phyloP scores from a whole-genome alignment of 1,140 invertebrate genomes.

The Lepidurus apus region DNA sequence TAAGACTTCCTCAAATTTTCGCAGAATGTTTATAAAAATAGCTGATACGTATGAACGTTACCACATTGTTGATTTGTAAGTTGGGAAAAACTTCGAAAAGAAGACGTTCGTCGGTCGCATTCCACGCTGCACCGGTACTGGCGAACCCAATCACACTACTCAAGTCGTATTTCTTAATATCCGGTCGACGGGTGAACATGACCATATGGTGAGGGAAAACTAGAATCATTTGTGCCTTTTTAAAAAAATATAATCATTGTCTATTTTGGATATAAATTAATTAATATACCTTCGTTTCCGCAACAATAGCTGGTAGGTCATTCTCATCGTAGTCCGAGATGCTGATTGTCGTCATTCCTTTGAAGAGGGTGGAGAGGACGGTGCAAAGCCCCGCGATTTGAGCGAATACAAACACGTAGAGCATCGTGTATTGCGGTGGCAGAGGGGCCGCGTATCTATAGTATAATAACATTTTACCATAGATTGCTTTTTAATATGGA shows the following conservation, averaged over 20 bases:
- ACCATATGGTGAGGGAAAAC: conserved; percentile 24
- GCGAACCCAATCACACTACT: neutral
- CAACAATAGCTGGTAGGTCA: neutral
- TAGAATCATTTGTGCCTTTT: neutral
- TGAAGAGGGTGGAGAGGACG: neutral
- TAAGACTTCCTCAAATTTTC: neutral
- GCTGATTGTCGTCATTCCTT: neutral
- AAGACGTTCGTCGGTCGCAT: neutral
- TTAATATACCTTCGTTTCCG: neutral
- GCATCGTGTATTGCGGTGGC: neutral
- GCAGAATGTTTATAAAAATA: neutral
- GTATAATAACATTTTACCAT: neutral
- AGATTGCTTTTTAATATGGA: neutral
- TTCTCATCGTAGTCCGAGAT: neutral
- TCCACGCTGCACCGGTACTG: neutral
- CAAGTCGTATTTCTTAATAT: neutral
- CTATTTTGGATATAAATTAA: neutral
- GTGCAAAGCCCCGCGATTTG: neutral
- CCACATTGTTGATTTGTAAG: neutral
- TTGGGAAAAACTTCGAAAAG: conserved; percentile 23
- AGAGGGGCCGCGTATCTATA: neutral
- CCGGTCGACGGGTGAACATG: neutral
- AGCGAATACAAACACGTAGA: neutral
- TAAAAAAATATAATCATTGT: neutral
- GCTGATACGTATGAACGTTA: neutral